These are phyloP conservation scores for Hedychridium roseum DNA, from an alignment of 2,888 invertebrate species.

Conservation along the genomic window DNA sequence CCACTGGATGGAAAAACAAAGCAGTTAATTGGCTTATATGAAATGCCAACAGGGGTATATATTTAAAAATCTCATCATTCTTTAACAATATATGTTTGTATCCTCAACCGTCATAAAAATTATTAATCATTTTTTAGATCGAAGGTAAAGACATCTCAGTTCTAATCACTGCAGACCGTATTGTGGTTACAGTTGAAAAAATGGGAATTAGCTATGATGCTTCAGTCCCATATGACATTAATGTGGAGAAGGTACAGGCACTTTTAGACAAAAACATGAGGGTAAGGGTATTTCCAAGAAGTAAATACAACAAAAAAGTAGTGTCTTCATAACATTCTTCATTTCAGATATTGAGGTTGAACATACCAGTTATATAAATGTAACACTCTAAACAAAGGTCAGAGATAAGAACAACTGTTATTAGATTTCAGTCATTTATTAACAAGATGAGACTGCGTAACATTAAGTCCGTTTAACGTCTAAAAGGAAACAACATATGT, in stretches of 20 bases:
- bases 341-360: slow-evolving; percentile 52
- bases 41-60: slow-evolving; percentile 62
- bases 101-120: background rate
- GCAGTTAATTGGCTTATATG: slow-evolving; percentile 71
- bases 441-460: too few relatives aligned
- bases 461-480: too few relatives aligned
- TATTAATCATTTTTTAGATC: slow-evolving; percentile 61
- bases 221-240: slow-evolving; percentile 73
- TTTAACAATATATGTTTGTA: background rate
- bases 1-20: slow-evolving; percentile 67
- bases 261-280: slow-evolving; percentile 67
- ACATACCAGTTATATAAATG: slow-evolving; percentile 41
- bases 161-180: slow-evolving; percentile 79
- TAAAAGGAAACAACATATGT: too few relatives aligned
- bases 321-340: slow-evolving; percentile 2
- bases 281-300: slow-evolving; percentile 53
- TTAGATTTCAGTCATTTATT: too few relatives aligned
- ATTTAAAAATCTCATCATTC: background rate
- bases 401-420: too few relatives aligned
- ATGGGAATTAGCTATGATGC: slow-evolving; percentile 73
- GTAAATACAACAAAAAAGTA: background rate
- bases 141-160: slow-evolving; percentile 63
- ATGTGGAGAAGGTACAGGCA: slow-evolving; percentile 67
- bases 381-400: too few relatives aligned
- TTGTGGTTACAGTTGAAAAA: slow-evolving; percentile 73